These are phyloP conservation scores for Podotricha telesiphe DNA, from an alignment of 2,888 invertebrate genomes.

Conservation along the genomic window DNA sequence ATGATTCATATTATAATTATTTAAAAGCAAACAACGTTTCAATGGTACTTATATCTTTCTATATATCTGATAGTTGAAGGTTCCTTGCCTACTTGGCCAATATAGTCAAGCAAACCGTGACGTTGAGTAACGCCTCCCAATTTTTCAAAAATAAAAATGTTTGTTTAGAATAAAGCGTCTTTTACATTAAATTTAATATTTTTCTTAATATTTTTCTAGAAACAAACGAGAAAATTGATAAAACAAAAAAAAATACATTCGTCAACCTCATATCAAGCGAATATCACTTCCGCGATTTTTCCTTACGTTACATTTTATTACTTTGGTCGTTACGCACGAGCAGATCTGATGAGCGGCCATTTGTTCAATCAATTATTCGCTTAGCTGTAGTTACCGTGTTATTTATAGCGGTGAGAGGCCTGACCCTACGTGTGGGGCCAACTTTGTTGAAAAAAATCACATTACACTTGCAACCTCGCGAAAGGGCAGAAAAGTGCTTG, in stretches of 20 bases:
- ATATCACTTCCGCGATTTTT: slow-evolving; percentile 10
- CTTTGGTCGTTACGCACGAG: slow-evolving; percentile 41
- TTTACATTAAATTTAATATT: too few relatives aligned
- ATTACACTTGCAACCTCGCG: neutral
- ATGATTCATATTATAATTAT: too few relatives aligned
- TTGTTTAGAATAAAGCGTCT: too few relatives aligned
- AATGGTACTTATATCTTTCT: too few relatives aligned
- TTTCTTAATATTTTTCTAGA: too few relatives aligned
- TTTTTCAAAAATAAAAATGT: too few relatives aligned
- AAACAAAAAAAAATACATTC: neutral
- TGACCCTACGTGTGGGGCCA: slow-evolving; percentile 35
- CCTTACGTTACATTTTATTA: slow-evolving; percentile 38
- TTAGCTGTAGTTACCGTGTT: slow-evolving; percentile 55
- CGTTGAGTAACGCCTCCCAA: too few relatives aligned
- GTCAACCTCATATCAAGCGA: neutral
- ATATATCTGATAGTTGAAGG: too few relatives aligned
- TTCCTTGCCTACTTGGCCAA: too few relatives aligned
- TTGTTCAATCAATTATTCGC: slow-evolving; percentile 75
- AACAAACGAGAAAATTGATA: too few relatives aligned
- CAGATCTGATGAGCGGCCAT: slow-evolving; percentile 51
- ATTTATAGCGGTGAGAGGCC: slow-evolving; percentile 55
- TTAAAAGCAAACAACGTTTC: too few relatives aligned
- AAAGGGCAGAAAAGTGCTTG: neutral
- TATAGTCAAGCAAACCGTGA: too few relatives aligned
- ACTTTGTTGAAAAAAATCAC: slow-evolving; percentile 29